These are phyloP conservation scores for Drosophila melanica DNA, from an alignment of 1,140 invertebrate species.

Conservation along the genomic window DNA sequence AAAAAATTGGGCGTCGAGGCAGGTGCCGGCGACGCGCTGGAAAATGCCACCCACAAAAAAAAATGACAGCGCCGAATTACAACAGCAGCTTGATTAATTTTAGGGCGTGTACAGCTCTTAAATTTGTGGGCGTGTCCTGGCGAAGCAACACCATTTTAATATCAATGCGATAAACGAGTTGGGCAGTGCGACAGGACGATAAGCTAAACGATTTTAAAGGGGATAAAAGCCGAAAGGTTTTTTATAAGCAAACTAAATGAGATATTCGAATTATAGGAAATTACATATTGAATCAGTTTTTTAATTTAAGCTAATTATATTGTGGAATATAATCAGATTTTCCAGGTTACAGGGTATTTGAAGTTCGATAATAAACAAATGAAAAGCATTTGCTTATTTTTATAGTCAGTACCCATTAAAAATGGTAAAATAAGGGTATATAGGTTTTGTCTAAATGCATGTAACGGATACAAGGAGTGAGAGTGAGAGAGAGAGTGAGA, in stretches of 20 bases:
- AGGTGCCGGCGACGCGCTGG: constrained; percentile 25
- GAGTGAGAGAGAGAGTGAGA: no score
- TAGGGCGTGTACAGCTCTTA: constrained; percentile 58
- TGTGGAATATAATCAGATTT: not conserved
- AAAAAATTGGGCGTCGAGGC: constrained; percentile 15
- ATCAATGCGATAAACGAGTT: constrained; percentile 6
- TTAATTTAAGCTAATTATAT: not conserved
- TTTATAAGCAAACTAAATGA: not conserved
- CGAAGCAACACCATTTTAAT: constrained; percentile 69
- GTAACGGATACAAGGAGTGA: no score
- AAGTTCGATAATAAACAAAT: not conserved
- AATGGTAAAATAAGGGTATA: no score
- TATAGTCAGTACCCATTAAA: no score
- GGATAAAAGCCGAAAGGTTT: not conserved
- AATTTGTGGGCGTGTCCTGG: constrained; percentile 71
- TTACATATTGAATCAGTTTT: not conserved
- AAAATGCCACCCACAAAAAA: constrained; percentile 8
- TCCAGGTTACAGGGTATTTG: constrained; percentile 9
- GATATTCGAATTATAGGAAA: no score
- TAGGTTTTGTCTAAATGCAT: no score
- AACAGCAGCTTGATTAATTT: constrained; percentile 80
- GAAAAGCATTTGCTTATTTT: not conserved
- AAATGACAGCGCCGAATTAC: constrained; percentile 45
- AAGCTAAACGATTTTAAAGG: not conserved
- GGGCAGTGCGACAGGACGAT: not conserved